A percentile compares a stretch with the other conserved stretches of the same genome.
Conservation (phyloP, 2,888 invertebrate genomes). For the Ormyrus labotus region DNA sequence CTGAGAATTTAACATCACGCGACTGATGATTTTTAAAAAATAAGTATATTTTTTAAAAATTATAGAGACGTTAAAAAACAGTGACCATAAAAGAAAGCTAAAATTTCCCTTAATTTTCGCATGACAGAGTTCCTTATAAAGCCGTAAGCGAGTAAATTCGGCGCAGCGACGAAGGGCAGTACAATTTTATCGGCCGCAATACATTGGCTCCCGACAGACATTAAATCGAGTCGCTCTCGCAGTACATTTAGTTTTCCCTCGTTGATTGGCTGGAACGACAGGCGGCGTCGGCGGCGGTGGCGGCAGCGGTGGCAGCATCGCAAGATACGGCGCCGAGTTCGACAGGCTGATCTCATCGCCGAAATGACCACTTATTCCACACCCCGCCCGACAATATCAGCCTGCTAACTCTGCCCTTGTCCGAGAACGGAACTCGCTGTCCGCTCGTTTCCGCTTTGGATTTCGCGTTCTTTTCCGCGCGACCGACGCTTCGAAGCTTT, state of each 20-base stretch:
- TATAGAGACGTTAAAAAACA: not conserved
- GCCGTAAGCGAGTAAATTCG: not conserved
- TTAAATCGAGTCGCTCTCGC: constrained; percentile 1
- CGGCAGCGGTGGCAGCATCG: not conserved
- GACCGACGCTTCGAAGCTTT: no score
- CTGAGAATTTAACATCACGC: no score
- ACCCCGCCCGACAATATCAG: constrained; percentile 76
- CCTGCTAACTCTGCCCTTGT: constrained; percentile 74
- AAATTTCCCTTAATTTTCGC: no score
- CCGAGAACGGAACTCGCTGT: constrained; percentile 35
- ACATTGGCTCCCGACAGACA: not conserved
- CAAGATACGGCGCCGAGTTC: constrained; percentile 73
- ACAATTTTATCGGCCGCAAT: not conserved
- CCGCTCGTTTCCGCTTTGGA: not conserved
- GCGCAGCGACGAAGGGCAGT: not conserved
- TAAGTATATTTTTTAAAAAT: no score
- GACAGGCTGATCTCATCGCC: constrained; percentile 77
- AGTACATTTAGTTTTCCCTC: constrained; percentile 6
- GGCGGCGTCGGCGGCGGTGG: not conserved
- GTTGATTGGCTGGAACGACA: constrained; percentile 21
- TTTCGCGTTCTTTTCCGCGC: no score
- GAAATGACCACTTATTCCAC: constrained; percentile 73
- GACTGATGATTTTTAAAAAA: no score
- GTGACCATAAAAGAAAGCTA: no score
- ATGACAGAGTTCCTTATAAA: no score